A percentile compares a stretch with the other conserved stretches of the same genome.
Conservation (phyloP, 1,140 invertebrate genomes). For the Trichomalopsis sarcophagae region DNA sequence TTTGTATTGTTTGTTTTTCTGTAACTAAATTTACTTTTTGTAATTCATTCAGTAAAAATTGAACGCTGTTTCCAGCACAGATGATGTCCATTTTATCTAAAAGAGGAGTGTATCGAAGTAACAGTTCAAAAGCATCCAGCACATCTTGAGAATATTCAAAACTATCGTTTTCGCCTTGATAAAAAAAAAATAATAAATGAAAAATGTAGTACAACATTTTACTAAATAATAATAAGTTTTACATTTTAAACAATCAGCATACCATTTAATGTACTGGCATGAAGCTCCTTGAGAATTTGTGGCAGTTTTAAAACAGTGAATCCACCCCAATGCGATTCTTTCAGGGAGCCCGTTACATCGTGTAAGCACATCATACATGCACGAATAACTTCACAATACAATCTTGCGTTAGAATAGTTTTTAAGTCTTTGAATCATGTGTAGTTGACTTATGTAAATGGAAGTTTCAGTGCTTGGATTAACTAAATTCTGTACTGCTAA, state of each 20-base stretch:
- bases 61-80: slow-evolving; percentile 90
- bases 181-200: slow-evolving; percentile 31
- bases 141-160: slow-evolving; percentile 84
- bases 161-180: slow-evolving; percentile 73
- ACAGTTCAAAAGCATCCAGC: slow-evolving; percentile 86
- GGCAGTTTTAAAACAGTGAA: slow-evolving; percentile 95
- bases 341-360: slow-evolving; percentile 83
- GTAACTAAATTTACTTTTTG: slow-evolving; percentile 86
- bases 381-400: slow-evolving; percentile 93
- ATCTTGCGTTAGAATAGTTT: slow-evolving; percentile 80
- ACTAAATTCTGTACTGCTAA: slow-evolving; percentile 84
- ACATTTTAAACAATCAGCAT: slow-evolving; percentile 44
- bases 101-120: slow-evolving; percentile 87
- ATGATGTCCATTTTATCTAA: slow-evolving; percentile 93
- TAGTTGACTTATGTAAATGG: slow-evolving; percentile 86
- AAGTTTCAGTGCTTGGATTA: slow-evolving; percentile 86
- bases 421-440: slow-evolving; percentile 89
- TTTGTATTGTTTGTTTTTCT: slow-evolving; percentile 84
- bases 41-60: slow-evolving; percentile 88
- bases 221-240: slow-evolving; percentile 18
- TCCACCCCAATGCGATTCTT: slow-evolving; percentile 93
- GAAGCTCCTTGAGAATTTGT: slow-evolving; percentile 83
- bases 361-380: slow-evolving; percentile 92
- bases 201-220: slow-evolving; percentile 28
- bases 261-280: slow-evolving; percentile 74